Evolutionary conservation across 2,113 vertebrate species (phyloP), one percentile per base, ranked within the genome.

Genomic region (Pyrgilauda ruficollis): DNA sequence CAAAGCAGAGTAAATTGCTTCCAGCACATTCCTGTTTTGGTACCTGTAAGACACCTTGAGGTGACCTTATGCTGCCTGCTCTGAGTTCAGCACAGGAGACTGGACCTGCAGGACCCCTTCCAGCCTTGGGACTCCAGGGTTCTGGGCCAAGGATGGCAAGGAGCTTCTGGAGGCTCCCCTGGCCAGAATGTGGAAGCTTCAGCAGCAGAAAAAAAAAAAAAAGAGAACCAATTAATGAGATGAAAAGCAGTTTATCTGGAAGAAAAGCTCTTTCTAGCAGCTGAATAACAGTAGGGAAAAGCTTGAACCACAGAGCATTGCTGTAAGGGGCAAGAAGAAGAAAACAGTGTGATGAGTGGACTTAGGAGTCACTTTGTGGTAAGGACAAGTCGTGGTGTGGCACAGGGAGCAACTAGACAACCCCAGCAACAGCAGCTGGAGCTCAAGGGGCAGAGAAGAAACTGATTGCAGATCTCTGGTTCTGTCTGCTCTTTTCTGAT

Each of bases 11-110:
- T 59, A 58, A 64, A 75, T 91, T 87, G 81, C 70, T 96, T 84
- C 49, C 78, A 91, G 84, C 84, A 72, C 74, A 61, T 91, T 95
- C 66, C 81, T 87, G 59, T 31, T 61, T 47, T 73, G 15, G 50
- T 76, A 80, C 79, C 85, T 70, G 6, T n/a, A 67, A 78, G 52
- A 78, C 80, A 95, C 86, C 83, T 89, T 96, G 68, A 89, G 28
- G 27, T 91, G 89, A 92, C 81, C 77, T 94, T 78, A 55, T 2
- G 1, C 53, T 85, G 49, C 41, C 39, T 4, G 0, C 12, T 50
- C 56, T 82, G 64, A 75, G 58, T 52, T 78, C 69, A 89, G 43
- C 21, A 39, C 0, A 3, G 37, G 28, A 83, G 30, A 9, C 0
- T 67, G 61, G 43, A 46, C 33, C 15, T 43, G 30, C 3, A 0